Conservation (phyloP, 2,113 vertebrate species). For the Euleptes europaea region DNA sequence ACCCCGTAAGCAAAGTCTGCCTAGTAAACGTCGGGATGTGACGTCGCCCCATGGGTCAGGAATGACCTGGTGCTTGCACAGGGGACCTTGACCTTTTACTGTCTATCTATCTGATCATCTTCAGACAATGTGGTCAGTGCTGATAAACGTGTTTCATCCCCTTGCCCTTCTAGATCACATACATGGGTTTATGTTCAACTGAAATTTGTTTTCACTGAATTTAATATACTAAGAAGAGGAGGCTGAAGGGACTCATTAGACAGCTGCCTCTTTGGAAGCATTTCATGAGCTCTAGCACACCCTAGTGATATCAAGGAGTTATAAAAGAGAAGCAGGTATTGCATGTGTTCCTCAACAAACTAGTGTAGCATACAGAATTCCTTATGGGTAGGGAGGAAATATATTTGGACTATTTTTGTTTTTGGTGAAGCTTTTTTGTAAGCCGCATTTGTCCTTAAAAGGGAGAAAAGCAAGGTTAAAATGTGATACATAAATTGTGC, state of each 20-base stretch:
- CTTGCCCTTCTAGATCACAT: conserved; percentile 2
- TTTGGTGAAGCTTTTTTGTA: background rate
- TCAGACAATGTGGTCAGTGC: background rate
- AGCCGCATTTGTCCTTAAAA: too few species aligned
- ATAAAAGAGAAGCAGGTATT: conserved; percentile 32
- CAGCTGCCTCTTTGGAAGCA: conserved; percentile 39
- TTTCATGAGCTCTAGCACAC: conserved; percentile 72
- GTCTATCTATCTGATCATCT: background rate
- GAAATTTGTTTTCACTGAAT: conserved; percentile 40
- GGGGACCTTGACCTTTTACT: too few species aligned
- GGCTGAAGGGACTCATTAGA: conserved; percentile 27
- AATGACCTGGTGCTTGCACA: too few species aligned
- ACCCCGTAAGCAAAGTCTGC: too few species aligned
- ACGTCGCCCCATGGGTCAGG: too few species aligned
- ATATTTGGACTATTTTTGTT: background rate
- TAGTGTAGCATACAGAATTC: background rate
- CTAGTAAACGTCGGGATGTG: too few species aligned
- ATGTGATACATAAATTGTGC: too few species aligned
- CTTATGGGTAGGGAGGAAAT: background rate
- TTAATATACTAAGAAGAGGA: conserved; percentile 40
- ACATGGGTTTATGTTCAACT: conserved; percentile 22
- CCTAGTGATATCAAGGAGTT: conserved; percentile 64
- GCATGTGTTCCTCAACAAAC: conserved; percentile 17
- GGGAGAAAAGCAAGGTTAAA: too few species aligned
- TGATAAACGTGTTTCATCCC: background rate